Percentiles rank a stretch among this genome's conserved stretches.
Conservation (phyloP, 2,888 invertebrate species). For the Agonum fuliginosum region DNA sequence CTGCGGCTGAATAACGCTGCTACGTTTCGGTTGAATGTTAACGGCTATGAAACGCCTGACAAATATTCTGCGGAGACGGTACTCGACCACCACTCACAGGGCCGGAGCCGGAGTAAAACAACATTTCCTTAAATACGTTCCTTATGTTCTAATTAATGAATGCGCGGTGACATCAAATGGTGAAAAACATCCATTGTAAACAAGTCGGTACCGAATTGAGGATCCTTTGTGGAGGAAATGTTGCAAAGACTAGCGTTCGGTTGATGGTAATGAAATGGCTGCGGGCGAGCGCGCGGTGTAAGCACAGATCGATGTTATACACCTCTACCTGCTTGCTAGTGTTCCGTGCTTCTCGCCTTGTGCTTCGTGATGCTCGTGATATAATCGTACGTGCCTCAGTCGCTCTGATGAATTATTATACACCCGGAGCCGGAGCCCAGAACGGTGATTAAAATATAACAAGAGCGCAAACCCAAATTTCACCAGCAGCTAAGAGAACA, state of each 20-base stretch:
- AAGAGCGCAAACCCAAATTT: too few species aligned
- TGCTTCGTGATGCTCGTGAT: too few species aligned
- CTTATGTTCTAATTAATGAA: too few species aligned
- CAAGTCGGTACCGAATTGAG: slow-evolving; percentile 7
- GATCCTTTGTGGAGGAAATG: neutral
- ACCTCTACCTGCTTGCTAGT: slow-evolving; percentile 3
- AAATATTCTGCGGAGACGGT: slow-evolving; percentile 18
- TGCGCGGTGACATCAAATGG: too few species aligned
- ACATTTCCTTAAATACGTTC: too few species aligned
- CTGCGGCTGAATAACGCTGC: slow-evolving; percentile 36
- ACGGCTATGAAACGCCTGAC: slow-evolving; percentile 34
- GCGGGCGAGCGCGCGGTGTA: slow-evolving; percentile 34
- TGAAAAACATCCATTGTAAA: too few species aligned
- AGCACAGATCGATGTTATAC: slow-evolving; percentile 48
- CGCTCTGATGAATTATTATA: neutral
- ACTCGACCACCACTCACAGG: too few species aligned
- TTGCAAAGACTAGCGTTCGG: slow-evolving; percentile 36
- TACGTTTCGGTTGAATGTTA: slow-evolving; percentile 1
- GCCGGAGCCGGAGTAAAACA: neutral
- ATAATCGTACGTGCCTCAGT: neutral
- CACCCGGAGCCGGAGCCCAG: neutral
- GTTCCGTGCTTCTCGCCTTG: too few species aligned
- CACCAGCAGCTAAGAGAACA: too few species aligned
- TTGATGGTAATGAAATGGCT: slow-evolving; percentile 54
- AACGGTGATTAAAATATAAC: neutral